Base-by-base conservation (phyloP, 2,888 invertebrate species). In the Dynastes hyllus region DNA sequence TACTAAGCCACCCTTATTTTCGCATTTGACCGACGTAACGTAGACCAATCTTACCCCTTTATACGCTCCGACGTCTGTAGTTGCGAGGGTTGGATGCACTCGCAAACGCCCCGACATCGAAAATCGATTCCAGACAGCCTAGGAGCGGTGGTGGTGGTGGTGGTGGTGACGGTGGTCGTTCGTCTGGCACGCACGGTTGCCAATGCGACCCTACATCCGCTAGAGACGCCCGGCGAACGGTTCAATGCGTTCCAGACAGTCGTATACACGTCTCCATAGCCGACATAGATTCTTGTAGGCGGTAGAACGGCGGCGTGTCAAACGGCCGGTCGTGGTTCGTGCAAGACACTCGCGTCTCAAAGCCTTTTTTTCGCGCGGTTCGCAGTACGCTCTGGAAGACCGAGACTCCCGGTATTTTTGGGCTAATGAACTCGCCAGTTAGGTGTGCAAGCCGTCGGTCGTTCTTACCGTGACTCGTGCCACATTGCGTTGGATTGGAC, bases 381-480 rank as follows among this genome's bases (percentile, higher is more conserved):
- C 11, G 37, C 29, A 9, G 66, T 63, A 13, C 22, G 22, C 22
- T 22, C 22, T 22, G 37, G 29, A 58, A 13, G n/a, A 50, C 8
- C 50, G 22, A 51, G 73, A 16, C 37, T n/a, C 61, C 61, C 61
- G 75, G 75, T 75, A 75, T 75, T 75, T 75, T 75, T 75, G 75
- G 75, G 75, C 61, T 53, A 61, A 61, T 50, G 58, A 75, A 58
- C 61, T 58, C 22, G 61, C 61, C 16, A 29, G 16, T n/a, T 29
- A 13, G 40, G 6, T 16, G 71, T 8, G 22, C 71, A 22, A 11
- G 16, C 3, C 29, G 16, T 11, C 63, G 32, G 63, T 32, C 27
- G 63, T 22, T 13, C 32, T 29, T 27, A 32, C 5, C 5, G 32
- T 11, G 63, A 63, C 63, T 32, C 63, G 13, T 32, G 63, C 29